Percentiles rank a stretch among this genome's conserved stretches.
phyloP scores from a whole-genome alignment of 2,113 vertebrate species.

The Mastomys natalensis region DNA sequence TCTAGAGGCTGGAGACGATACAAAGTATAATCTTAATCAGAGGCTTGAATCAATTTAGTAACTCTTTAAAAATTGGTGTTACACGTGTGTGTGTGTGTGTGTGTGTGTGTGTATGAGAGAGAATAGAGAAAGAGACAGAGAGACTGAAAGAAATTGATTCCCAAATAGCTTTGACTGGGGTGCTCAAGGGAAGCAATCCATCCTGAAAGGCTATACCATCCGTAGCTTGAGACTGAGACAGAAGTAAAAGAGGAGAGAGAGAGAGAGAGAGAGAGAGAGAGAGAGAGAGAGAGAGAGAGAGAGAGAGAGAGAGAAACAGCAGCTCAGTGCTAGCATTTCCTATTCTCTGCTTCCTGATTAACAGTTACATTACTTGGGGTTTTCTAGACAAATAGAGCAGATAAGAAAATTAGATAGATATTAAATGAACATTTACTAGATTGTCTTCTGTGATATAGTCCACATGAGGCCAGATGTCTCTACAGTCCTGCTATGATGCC shows the following conservation, averaged over 20 bases:
- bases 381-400: neutral
- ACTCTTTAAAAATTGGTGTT: neutral
- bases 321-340: neutral
- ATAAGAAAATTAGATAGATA: neutral
- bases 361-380: neutral
- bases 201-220: neutral
- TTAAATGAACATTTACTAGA: neutral
- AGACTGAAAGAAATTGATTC: too few species aligned
- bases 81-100: too few species aligned
- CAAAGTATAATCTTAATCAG: neutral
- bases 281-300: too few species aligned
- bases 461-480: neutral
- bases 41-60: neutral
- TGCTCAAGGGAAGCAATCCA: neutral
- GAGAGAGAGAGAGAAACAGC: neutral
- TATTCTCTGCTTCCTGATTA: neutral
- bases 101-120: too few species aligned
- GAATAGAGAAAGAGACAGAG: too few species aligned
- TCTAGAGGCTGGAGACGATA: neutral
- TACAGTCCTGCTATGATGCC: neutral
- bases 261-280: neutral
- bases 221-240: neutral
- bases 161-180: neutral
- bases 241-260: neutral
- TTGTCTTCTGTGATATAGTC: neutral